Percentiles rank a stretch among this genome's conserved stretches.
These are phyloP conservation scores for Brevimyrus niger DNA, from an alignment of 2,113 vertebrate species.

Conservation along the genomic window DNA sequence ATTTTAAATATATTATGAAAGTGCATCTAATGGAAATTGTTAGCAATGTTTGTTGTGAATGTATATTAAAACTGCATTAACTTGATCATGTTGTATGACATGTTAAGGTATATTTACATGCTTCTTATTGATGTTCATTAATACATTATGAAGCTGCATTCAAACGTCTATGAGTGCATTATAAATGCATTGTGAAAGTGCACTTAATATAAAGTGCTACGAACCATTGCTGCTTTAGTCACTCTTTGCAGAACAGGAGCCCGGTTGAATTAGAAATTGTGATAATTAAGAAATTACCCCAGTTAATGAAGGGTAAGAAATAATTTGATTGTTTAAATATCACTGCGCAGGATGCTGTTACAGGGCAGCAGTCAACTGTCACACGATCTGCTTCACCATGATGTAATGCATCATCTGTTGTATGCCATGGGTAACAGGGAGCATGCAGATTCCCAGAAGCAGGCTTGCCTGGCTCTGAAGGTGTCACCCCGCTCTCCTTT, in stretches of 20 bases:
- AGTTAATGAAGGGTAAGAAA: neutral
- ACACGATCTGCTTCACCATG: slow-evolving; percentile 61
- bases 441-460: slow-evolving; percentile 67
- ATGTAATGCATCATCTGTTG: slow-evolving; percentile 63
- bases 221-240: neutral
- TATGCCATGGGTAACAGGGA: slow-evolving; percentile 66
- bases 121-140: neutral
- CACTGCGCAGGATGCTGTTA: slow-evolving; percentile 56
- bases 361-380: slow-evolving; percentile 50
- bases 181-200: neutral
- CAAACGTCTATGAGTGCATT: neutral
- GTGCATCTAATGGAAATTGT: neutral
- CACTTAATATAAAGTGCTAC: neutral
- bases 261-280: neutral
- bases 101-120: neutral
- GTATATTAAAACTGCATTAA: neutral
- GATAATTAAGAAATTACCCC: neutral
- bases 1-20: neutral
- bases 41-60: neutral
- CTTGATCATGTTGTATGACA: neutral
- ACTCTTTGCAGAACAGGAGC: neutral
- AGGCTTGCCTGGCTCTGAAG: slow-evolving; percentile 69
- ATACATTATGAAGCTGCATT: neutral
- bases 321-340: neutral
- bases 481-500: slow-evolving; percentile 35